phyloP scores from a whole-genome alignment of 23 tunicate species.

The Pegea sp. region DNA sequence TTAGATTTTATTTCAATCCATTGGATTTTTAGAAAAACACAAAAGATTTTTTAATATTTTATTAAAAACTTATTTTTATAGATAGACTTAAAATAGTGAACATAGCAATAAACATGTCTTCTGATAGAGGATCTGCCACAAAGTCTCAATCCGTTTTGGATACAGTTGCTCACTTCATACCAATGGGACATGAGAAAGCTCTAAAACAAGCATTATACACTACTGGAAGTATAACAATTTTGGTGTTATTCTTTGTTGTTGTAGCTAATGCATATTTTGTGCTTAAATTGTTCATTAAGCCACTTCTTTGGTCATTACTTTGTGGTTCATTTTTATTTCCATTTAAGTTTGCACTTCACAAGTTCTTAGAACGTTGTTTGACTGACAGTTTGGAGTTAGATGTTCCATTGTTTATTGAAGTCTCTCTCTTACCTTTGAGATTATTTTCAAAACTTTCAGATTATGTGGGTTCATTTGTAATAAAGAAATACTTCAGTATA shows the following conservation, averaged over 20 bases:
- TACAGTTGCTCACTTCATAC: conserved; percentile 36
- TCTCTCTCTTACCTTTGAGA: conserved; percentile 22
- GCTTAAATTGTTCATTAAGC: conserved; percentile 58
- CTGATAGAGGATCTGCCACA: no score
- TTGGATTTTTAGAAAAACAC: no score
- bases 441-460: conserved; percentile 38
- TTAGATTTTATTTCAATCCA: no score
- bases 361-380: conserved; percentile 24
- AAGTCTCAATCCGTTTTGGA: conserved; percentile 16
- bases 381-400: conserved; percentile 13
- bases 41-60: no score
- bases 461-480: conserved; percentile 21
- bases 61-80: no score
- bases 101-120: no score
- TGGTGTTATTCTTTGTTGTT: conserved; percentile 15
- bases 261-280: conserved; percentile 49
- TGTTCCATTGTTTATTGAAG: conserved; percentile 15
- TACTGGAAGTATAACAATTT: conserved; percentile 8
- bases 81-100: no score
- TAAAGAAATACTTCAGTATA: conserved; percentile 20
- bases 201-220: conserved; percentile 75
- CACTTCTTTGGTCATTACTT: conserved; percentile 58
- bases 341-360: conserved; percentile 45
- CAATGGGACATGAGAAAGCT: conserved; percentile 57
- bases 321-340: conserved; percentile 80